Base-by-base conservation (phyloP, 2,888 invertebrate genomes). In the Bellardia pandia region DNA sequence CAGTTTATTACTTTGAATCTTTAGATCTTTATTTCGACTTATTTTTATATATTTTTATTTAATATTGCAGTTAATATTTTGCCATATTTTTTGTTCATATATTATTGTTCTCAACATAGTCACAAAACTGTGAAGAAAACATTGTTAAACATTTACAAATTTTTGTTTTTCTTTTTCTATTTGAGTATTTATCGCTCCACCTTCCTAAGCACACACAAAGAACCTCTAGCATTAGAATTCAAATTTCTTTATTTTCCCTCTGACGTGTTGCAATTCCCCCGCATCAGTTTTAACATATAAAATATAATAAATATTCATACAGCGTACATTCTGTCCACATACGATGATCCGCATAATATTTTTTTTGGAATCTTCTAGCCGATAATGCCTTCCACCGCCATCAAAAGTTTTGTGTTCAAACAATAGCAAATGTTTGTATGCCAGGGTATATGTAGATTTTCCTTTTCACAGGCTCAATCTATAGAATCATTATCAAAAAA, bases 221-320 rank as follows among this genome's bases (percentile, higher is more conserved):
- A 23, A 9, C 1, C 11, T 42, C 11, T 16, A 23, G 42, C 3
- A 45, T 66, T 66, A n/a, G 9, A 30, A 33, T 51, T 51, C 48
- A 30, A 51, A 33, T 7, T 68, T 68, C 11, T 14, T 23, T 45
- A 23, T 45, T 23, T 40, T 66, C 9, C 7, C 23, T 58, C 30
- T 30, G 11, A 58, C 33, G 62, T 64, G 58, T 74, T 60, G 23
- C 33, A 14, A 60, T 9, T 45, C 23, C 23, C 45, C 14, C 2
- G 3, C 6, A 2, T 3, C 9, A 74, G 33, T 58, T 74, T 42
- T 56, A 51, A 58, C 74, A 66, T 33, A 66, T 42, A 56, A 56
- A 66, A 81, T 74, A 58, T 68, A 30, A 58, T 81, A 72, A 75
- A 81, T 76, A 76, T 76, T 62, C 62, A 69, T 8, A 48, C 3